phyloP scores from a whole-genome alignment of 2,888 invertebrate genomes.

The Lithophane semibrunnea region DNA sequence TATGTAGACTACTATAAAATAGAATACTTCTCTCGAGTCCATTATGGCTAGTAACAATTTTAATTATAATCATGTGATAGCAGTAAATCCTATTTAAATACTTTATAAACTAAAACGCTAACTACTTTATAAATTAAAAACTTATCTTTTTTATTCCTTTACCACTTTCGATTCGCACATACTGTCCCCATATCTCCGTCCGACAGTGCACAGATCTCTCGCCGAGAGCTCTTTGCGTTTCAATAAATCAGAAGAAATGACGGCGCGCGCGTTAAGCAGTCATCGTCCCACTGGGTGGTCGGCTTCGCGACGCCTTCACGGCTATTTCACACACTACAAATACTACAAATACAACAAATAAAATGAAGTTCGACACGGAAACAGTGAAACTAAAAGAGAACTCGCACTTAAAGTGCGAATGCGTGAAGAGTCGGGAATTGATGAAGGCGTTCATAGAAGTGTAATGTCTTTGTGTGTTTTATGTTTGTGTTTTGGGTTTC shows the following conservation, averaged over 20 bases:
- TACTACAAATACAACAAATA: slow-evolving; percentile 74
- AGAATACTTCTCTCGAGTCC: too few species aligned
- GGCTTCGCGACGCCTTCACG: slow-evolving; percentile 83
- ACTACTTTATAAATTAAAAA: too few species aligned
- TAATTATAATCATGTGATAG: too few species aligned
- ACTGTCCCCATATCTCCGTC: slow-evolving; percentile 65
- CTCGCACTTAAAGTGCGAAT: slow-evolving; percentile 58
- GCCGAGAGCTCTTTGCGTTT: slow-evolving; percentile 80
- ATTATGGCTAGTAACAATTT: too few species aligned
- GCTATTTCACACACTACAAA: slow-evolving; percentile 87
- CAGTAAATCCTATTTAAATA: too few species aligned
- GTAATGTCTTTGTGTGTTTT: slow-evolving; percentile 32
- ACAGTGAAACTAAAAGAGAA: slow-evolving; percentile 75
- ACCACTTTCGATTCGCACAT: slow-evolving; percentile 43
- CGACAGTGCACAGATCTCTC: slow-evolving; percentile 72
- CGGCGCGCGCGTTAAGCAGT: slow-evolving; percentile 87
- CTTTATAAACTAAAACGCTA: too few species aligned
- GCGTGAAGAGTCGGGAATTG: slow-evolving; percentile 60
- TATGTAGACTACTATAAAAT: too few species aligned
- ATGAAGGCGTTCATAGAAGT: slow-evolving; percentile 57
- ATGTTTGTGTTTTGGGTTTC: slow-evolving; percentile 16
- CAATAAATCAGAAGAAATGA: slow-evolving; percentile 90
- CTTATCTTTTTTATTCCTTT: background rate
- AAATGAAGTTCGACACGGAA: slow-evolving; percentile 79
- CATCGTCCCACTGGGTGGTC: slow-evolving; percentile 88